These are phyloP conservation scores for Choloepus didactylus DNA, from an alignment of 2,797 vertebrate genomes.

Conservation along the genomic window DNA sequence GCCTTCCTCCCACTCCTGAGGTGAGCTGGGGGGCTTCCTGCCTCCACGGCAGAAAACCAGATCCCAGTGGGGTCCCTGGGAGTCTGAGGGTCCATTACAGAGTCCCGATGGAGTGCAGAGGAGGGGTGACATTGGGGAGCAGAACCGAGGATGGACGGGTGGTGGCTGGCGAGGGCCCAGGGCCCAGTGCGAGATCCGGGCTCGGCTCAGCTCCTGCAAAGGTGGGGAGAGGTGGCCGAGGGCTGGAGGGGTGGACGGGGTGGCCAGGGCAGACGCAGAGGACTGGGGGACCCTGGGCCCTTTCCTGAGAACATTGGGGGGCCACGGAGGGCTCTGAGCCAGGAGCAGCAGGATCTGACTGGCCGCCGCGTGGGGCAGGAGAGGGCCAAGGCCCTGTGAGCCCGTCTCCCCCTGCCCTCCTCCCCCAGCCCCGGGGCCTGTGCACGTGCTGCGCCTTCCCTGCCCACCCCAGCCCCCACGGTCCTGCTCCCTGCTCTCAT, in stretches of 20 bases:
- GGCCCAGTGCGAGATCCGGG: no score
- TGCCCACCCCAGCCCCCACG: background rate
- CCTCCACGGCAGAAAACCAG: background rate
- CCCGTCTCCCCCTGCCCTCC: background rate
- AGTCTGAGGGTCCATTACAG: background rate
- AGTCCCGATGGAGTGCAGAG: rapidly evolving
- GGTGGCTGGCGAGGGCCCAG: background rate
- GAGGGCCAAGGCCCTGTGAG: background rate
- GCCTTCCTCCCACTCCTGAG: background rate
- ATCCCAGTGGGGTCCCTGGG: rapidly evolving
- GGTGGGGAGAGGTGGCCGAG: background rate
- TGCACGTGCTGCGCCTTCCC: rapidly evolving
- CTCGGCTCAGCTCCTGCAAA: background rate
- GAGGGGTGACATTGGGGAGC: no score
- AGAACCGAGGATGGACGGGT: background rate
- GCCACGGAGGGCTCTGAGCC: background rate
- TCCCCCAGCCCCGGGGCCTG: background rate
- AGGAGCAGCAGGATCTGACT: background rate
- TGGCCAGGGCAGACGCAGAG: no score
- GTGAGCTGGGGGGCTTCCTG: background rate
- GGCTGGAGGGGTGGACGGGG: background rate
- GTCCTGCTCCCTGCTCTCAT: background rate
- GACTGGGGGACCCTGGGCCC: background rate
- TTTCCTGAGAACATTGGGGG: background rate
- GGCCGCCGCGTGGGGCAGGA: background rate